phyloP scores from a whole-genome alignment of 2,113 vertebrate genomes.

The Cyphomyrus discorhynchus region DNA sequence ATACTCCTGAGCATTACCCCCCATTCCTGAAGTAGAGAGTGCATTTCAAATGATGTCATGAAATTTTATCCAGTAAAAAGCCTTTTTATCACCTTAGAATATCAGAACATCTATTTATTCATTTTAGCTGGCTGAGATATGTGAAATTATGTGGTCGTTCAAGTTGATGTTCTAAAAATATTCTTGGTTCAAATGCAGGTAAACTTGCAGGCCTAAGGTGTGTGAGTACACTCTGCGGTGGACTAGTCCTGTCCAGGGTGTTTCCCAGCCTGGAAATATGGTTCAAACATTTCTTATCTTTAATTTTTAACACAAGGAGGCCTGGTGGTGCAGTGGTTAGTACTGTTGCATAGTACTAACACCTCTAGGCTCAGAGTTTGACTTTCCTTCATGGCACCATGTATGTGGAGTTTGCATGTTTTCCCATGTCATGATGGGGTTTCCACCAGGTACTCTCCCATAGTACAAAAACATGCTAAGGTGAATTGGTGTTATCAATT shows the following conservation, averaged over 20 bases:
- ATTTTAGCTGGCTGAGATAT: not conserved
- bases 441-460: not conserved
- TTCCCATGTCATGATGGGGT: not conserved
- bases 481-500: not conserved
- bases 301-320: not conserved
- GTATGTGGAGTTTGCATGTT: not conserved
- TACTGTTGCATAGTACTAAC: not conserved
- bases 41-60: not conserved
- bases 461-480: not conserved
- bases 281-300: not conserved
- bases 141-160: not conserved
- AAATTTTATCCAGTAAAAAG: not conserved
- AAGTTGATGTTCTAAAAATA: not conserved
- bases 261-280: not conserved
- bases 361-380: not conserved
- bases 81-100: not conserved
- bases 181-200: not conserved
- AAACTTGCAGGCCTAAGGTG: not conserved
- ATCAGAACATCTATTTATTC: not conserved
- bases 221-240: not conserved
- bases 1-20: constrained; percentile 34
- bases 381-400: not conserved
- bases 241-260: not conserved
- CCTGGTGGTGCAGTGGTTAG: not conserved
- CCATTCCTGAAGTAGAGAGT: not conserved